phyloP scores from a whole-genome alignment of 2,113 vertebrate genomes.

The Ammospiza nelsoni region DNA sequence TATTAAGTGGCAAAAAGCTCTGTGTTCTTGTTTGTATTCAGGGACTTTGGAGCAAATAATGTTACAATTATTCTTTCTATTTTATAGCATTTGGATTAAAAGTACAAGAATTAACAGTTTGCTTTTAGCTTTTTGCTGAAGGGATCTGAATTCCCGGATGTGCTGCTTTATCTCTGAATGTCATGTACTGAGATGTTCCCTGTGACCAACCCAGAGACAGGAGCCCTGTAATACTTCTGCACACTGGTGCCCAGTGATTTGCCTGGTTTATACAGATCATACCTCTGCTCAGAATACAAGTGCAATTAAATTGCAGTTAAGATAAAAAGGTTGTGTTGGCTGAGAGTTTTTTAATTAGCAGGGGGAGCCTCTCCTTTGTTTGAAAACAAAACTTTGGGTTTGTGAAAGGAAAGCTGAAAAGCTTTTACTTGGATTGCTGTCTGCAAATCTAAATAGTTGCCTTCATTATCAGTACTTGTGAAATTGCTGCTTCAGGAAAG shows the following conservation, averaged over 20 bases:
- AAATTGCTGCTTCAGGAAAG: constrained; percentile 27
- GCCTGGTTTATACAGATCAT: neutral
- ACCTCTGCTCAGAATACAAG: neutral
- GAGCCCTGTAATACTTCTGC: neutral
- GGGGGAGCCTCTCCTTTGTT: neutral
- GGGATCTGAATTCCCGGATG: neutral
- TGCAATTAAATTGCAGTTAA: neutral
- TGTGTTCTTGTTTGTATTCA: neutral
- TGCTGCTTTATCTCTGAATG: neutral
- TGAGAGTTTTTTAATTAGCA: neutral
- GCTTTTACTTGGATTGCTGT: neutral
- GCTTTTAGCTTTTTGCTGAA: neutral
- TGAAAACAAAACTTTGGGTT: neutral
- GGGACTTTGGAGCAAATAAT: neutral
- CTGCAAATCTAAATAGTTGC: neutral
- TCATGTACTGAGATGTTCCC: neutral
- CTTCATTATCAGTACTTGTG: neutral
- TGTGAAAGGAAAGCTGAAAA: neutral
- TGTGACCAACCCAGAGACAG: neutral
- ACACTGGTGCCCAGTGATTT: neutral
- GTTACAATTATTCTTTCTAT: neutral
- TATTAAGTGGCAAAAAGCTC: neutral
- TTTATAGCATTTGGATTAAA: neutral
- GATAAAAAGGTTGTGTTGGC: neutral
- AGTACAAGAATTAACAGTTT: neutral